Evolutionary conservation across 1,140 invertebrate species (phyloP), one percentile per base, ranked within the genome.

Genomic region (Adelges cooleyi): DNA sequence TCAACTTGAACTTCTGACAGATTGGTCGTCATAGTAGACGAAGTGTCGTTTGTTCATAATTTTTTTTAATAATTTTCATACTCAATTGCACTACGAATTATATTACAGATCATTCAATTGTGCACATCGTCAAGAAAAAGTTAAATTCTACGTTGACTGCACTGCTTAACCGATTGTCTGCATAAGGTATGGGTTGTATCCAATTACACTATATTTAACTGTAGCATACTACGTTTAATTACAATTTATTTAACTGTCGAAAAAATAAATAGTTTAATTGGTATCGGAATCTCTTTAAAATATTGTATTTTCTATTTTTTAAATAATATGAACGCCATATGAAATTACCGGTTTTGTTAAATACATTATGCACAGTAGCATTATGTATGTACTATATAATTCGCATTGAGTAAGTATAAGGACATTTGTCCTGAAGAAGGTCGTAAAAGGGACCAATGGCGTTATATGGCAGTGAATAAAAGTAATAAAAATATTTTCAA

Each of bases 41-140:
- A 46, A 62, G 56, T 62, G 56, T 48, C 56, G 38, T 46, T 17
- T 62, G 56, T 62, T 62, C 38, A 33, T 62, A 46, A 20, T 48
- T 62, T 23, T 15, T 46, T 25, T 25, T 59, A 27, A 6, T 62
- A 48, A 46, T 62, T 15, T 2, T 17, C 27, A 2, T 23, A 48
- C 13, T 62, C 56, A 62, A 29, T 62, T 62, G 29, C 42, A 46
- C 20, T 46, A 62, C 56, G 46, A 62, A 62, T 62, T 62, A 17
- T 62, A 48, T 62, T 62, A 62, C 56, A 62, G 56, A 62, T 62
- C 20, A 33, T 48, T 62, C 56, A 46, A 62, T 42, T 27, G 22
- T 62, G 15, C 56, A 46, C 42, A 33, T 17, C 3, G 13, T 62
- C 56, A 62, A 46, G 56, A 46, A 48, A 29, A 62, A 62, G 42